phyloP scores from a whole-genome alignment of 2,888 invertebrate species.

The Spisula solida region DNA sequence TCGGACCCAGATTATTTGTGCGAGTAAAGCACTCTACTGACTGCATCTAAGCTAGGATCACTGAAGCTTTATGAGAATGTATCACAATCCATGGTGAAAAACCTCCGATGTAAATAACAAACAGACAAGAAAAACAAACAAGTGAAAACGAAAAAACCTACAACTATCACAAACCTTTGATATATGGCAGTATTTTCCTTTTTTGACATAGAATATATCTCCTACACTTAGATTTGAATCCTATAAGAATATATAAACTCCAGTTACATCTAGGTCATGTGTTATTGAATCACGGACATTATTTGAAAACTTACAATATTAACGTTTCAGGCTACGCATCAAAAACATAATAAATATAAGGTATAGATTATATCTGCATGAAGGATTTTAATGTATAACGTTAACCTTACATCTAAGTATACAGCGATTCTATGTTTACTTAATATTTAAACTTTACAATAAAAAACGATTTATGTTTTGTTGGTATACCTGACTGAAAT shows the following conservation, averaged over 20 bases:
- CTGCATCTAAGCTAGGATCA: no score
- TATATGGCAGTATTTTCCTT: background rate
- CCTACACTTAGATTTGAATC: background rate
- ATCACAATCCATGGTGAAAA: background rate
- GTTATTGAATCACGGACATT: background rate
- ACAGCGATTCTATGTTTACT: background rate
- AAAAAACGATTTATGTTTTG: background rate
- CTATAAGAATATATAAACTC: background rate
- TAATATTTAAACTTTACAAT: background rate
- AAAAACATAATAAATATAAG: constrained; percentile 5
- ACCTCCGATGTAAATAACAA: background rate
- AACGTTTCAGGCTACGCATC: background rate
- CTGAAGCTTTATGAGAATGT: no score
- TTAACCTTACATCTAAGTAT: constrained; percentile 8
- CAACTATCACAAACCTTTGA: background rate
- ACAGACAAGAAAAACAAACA: background rate
- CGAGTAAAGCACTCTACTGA: no score
- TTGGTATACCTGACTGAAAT: background rate
- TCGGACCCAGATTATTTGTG: no score
- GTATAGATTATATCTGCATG: constrained; percentile 13
- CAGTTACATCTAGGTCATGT: background rate
- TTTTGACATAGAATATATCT: background rate
- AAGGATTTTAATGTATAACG: background rate
- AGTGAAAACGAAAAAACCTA: background rate
- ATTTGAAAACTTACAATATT: background rate